These are phyloP conservation scores for Cataglyphis hispanica DNA, from an alignment of 1,140 invertebrate genomes.

Conservation along the genomic window DNA sequence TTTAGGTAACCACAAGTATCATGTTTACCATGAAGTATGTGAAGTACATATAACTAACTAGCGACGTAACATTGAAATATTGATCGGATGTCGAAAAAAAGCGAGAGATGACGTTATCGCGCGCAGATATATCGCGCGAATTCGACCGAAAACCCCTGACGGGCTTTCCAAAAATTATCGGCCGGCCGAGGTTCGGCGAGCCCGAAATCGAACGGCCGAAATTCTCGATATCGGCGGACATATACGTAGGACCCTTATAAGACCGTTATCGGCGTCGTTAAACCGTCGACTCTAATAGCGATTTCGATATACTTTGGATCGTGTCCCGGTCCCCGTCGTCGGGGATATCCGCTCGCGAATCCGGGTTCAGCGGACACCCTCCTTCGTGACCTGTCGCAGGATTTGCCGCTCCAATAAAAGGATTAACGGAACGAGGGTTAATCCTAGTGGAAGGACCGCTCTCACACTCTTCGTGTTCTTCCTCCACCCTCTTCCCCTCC, in stretches of 20 bases:
- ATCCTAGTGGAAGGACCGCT: slow-evolving; percentile 83
- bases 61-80: slow-evolving; percentile 14
- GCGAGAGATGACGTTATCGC: slow-evolving; percentile 20
- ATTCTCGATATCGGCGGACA: slow-evolving; percentile 62
- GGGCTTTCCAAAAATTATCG: slow-evolving; percentile 37
- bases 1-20: slow-evolving; percentile 5
- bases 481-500: neutral
- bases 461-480: slow-evolving; percentile 73
- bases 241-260: slow-evolving; percentile 67
- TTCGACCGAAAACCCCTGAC: slow-evolving; percentile 1
- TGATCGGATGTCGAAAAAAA: neutral
- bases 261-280: slow-evolving; percentile 69
- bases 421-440: slow-evolving; percentile 85
- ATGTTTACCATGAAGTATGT: slow-evolving; percentile 30
- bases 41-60: slow-evolving; percentile 7
- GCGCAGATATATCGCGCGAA: neutral
- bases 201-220: slow-evolving; percentile 39
- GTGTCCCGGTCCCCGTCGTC: slow-evolving; percentile 66
- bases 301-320: slow-evolving; percentile 71
- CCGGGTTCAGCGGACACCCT: slow-evolving; percentile 72
- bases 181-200: neutral
- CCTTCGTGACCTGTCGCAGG: slow-evolving; percentile 80
- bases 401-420: slow-evolving; percentile 85
- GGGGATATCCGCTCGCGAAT: slow-evolving; percentile 72
- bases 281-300: slow-evolving; percentile 58